Evolutionary conservation across 2,888 invertebrate species (phyloP), one percentile per base, ranked within the genome.

Genomic region (Apoda limacodes): DNA sequence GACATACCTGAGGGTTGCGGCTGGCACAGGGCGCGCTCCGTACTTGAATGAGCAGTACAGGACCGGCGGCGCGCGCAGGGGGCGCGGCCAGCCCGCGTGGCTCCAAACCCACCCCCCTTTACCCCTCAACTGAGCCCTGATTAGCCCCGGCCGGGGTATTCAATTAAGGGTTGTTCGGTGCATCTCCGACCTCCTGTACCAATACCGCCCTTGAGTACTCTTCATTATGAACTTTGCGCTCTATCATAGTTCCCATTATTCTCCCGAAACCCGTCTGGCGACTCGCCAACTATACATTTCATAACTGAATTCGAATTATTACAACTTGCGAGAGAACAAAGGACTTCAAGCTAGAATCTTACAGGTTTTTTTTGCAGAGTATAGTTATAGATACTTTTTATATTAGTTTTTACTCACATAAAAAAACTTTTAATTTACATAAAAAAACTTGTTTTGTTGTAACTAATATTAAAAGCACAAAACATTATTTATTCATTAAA

Each of bases 61-160:
- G 63, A 62, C 59, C 60, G 63, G 70, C 82, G 83, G 82, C 83
- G 82, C 84, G 83, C 81, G 80, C 76, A 75, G 72, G 82, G 81
- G 80, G 85, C 85, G 85, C 85, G 85, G 72, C 76, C 59, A 76
- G 76, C 70, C 78, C 68, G 76, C 78, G 76, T 75, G 76, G 75
- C 76, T 82, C 81, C 81, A 57, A 25, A 43, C 45, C 43, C 46
- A 48, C 50, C 47, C 46, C 52, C 57, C 50, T 52, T 58, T 53
- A 62, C 61, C 65, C 60, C 65, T 72, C 75, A 75, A 74, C 76
- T 76, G 75, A 70, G 75, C 69, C 68, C 71, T 69, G 75, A 76
- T 78, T 76, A 78, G 74, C 75, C 68, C 75, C 63, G 70, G 63
- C 72, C 70, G 67, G 66, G 66, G 65, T 72, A 70, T 75, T 78